Conservation (phyloP, 2,797 vertebrate species). For the Pachyuromys duprasi region DNA sequence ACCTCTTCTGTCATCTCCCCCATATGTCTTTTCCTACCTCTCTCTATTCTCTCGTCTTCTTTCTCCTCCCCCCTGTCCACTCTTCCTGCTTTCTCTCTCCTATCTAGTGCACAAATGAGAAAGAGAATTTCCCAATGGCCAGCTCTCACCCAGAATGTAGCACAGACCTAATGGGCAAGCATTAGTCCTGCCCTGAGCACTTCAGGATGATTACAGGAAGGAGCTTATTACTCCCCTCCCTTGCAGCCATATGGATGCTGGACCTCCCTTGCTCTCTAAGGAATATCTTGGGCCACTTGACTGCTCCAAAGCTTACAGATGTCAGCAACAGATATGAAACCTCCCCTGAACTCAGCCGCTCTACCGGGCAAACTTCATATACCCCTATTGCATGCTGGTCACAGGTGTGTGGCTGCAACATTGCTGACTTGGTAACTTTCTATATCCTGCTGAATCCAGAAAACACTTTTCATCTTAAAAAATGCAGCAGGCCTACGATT, state of each 20-base stretch:
- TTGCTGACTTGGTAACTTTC: background rate
- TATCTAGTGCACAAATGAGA: background rate
- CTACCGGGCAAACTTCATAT: background rate
- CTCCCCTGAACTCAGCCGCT: background rate
- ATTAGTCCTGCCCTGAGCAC: background rate
- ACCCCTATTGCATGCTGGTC: background rate
- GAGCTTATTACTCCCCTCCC: fast-evolving
- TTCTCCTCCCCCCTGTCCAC: fast-evolving
- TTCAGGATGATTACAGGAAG: no score
- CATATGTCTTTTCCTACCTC: no score
- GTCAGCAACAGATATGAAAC: fast-evolving
- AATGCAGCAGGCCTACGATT: background rate
- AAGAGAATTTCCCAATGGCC: background rate
- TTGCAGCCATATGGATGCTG: background rate
- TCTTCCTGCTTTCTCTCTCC: background rate
- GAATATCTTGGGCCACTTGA: fast-evolving
- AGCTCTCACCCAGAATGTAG: background rate
- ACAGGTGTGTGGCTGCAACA: background rate
- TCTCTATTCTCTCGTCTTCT: background rate
- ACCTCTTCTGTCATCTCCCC: background rate
- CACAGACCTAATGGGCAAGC: background rate
- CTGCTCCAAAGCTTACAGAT: fast-evolving
- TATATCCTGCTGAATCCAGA: background rate
- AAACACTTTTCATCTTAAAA: background rate
- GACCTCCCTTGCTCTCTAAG: fast-evolving